phyloP scores from a whole-genome alignment of 53 echinoderm and acorn worm species.

The Actinopyga echinites region DNA sequence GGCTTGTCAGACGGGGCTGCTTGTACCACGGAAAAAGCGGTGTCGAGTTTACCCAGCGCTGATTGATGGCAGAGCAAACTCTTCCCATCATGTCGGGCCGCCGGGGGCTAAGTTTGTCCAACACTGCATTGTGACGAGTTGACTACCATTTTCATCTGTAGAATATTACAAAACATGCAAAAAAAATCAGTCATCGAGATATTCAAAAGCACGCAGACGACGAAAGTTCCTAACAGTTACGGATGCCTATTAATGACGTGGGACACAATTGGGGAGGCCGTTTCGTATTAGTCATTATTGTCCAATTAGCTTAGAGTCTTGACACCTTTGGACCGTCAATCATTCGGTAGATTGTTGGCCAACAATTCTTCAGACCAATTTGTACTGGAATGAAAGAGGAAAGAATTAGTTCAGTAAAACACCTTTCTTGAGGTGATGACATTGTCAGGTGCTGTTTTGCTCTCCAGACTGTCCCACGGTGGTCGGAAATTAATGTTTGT shows the following conservation, averaged over 20 bases:
- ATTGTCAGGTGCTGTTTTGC: too few relatives aligned
- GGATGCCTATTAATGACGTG: conserved; percentile 30
- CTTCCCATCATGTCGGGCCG: conserved; percentile 5
- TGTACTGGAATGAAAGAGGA: background rate
- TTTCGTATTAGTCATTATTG: background rate
- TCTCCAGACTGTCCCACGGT: too few relatives aligned
- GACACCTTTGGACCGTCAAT: conserved; percentile 15
- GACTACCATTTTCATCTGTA: background rate
- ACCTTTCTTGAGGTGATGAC: too few relatives aligned
- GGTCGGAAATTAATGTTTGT: too few relatives aligned
- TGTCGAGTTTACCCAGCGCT: conserved; percentile 12
- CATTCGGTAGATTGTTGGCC: background rate
- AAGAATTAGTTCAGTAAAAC: background rate
- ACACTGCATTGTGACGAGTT: conserved; percentile 13
- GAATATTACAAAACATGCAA: background rate
- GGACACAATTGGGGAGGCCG: background rate
- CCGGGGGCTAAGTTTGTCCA: conserved; percentile 31
- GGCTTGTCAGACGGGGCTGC: conserved; percentile 26
- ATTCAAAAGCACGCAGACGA: too few relatives aligned
- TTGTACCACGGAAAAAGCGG: conserved; percentile 3
- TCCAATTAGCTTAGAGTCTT: background rate
- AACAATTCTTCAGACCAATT: background rate
- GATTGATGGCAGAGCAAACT: conserved; percentile 22
- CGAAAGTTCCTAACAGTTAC: background rate
- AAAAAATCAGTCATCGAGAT: too few relatives aligned